Conservation (phyloP, 2,797 vertebrate species). For the Bovichtus diacanthus region DNA sequence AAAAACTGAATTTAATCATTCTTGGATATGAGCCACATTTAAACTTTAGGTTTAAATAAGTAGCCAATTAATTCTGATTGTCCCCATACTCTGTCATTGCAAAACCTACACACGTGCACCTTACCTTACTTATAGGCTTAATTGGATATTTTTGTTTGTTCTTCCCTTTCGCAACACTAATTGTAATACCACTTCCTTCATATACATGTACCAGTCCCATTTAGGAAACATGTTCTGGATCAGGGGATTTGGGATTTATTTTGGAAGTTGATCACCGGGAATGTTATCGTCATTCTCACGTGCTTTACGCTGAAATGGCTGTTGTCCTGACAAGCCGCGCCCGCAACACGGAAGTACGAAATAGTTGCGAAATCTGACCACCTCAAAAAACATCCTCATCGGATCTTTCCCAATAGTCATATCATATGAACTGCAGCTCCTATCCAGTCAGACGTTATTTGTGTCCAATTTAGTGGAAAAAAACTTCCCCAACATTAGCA, state of each 20-base stretch:
- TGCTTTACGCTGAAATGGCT: constrained; percentile 1
- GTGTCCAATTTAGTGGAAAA: background rate
- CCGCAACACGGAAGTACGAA: constrained; percentile 62
- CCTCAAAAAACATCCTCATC: constrained; percentile 17
- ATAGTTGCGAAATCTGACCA: constrained; percentile 69
- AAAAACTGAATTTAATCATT: background rate
- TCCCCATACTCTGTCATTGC: background rate
- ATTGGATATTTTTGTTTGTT: background rate
- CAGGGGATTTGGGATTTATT: constrained; percentile 26
- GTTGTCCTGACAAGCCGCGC: constrained; percentile 53
- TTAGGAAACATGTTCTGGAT: background rate
- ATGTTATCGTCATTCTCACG: background rate
- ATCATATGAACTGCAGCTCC: background rate
- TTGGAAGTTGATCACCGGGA: constrained; percentile 22
- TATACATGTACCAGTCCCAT: no score
- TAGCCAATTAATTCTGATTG: background rate
- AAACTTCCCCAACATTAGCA: background rate
- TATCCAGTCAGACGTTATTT: background rate
- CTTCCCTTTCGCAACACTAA: background rate
- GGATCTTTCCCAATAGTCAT: constrained; percentile 6
- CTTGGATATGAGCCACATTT: background rate
- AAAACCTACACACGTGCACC: no score
- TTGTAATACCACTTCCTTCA: background rate
- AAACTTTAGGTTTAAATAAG: background rate
- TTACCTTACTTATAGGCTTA: no score